Evolutionary conservation across 2,888 invertebrate species (phyloP).

Genomic region (Subacronicta megacephala): DNA sequence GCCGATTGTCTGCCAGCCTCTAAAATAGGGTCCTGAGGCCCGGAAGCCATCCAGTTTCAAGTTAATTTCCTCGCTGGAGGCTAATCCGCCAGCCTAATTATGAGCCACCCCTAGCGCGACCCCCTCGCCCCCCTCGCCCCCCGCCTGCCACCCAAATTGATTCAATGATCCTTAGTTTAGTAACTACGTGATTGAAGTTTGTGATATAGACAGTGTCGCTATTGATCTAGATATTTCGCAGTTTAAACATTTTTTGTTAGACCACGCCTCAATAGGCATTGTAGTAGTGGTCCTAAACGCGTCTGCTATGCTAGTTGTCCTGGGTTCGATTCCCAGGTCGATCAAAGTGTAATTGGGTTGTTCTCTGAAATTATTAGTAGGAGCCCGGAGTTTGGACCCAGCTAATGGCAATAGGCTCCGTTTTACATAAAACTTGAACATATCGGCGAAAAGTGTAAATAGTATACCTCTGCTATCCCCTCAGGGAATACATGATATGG

Average conservation of each 20-base stretch:
- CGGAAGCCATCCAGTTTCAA: constrained; percentile 74
- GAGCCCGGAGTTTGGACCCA: no score
- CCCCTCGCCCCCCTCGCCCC: constrained; percentile 4
- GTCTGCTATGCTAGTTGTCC: no score
- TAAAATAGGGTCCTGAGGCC: constrained; percentile 52
- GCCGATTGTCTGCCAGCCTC: constrained; percentile 51
- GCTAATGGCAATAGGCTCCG: no score
- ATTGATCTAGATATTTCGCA: neutral
- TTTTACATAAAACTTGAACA: no score
- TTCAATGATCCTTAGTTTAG: constrained; percentile 45
- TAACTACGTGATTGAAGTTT: constrained; percentile 49
- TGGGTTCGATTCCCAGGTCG: no score
- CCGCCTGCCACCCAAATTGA: constrained; percentile 48
- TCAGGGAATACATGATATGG: no score
- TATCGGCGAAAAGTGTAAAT: no score
- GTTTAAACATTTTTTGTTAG: neutral
- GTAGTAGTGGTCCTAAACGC: no score
- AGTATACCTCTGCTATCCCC: no score
- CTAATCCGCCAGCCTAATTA: constrained; percentile 84
- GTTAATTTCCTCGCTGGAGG: constrained; percentile 80
- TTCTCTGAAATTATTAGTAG: no score
- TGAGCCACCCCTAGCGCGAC: constrained; percentile 60
- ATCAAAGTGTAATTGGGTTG: no score
- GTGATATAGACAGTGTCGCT: constrained; percentile 9
- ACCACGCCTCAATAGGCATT: neutral